Conservation (phyloP, 2,888 invertebrate species). For the Clistopyga incitator region DNA sequence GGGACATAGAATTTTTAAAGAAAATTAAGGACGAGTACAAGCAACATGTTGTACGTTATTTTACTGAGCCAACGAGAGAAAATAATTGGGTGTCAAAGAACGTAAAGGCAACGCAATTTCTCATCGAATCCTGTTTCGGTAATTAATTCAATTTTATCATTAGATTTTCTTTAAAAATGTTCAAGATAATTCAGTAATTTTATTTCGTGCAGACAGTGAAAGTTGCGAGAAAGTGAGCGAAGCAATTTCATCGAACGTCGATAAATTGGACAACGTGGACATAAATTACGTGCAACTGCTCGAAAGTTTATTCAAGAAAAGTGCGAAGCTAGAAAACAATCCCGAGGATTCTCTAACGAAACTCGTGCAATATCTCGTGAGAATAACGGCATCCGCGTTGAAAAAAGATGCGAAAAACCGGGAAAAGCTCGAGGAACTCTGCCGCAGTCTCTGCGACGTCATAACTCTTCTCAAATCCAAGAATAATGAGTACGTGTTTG, state of each 20-base stretch:
- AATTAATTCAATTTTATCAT: conserved; percentile 40
- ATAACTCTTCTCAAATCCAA: conserved; percentile 70
- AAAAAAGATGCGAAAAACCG: conserved; percentile 79
- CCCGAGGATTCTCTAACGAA: conserved; percentile 69
- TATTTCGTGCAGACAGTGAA: conserved; percentile 69
- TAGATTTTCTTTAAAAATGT: no score
- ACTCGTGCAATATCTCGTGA: conserved; percentile 77
- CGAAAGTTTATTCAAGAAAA: conserved; percentile 75
- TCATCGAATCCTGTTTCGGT: conserved; percentile 85
- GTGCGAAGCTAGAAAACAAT: conserved; percentile 58
- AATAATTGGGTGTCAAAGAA: conserved; percentile 84
- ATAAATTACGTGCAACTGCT: conserved; percentile 75
- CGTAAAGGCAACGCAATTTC: conserved; percentile 86
- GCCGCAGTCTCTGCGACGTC: conserved; percentile 69
- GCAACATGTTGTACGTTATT: conserved; percentile 86
- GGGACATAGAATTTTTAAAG: conserved; percentile 85
- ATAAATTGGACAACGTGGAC: conserved; percentile 78
- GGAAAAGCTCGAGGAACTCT: conserved; percentile 75
- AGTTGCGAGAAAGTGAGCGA: conserved; percentile 74
- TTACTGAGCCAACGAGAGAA: conserved; percentile 71
- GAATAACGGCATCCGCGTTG: conserved; percentile 76
- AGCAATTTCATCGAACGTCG: conserved; percentile 77
- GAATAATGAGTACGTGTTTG: conserved; percentile 69
- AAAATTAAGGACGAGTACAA: conserved; percentile 87
- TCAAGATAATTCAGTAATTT: conserved; percentile 8